These are phyloP conservation scores for Argynnis bischoffii DNA, from an alignment of 2,888 invertebrate species.

Conservation along the genomic window DNA sequence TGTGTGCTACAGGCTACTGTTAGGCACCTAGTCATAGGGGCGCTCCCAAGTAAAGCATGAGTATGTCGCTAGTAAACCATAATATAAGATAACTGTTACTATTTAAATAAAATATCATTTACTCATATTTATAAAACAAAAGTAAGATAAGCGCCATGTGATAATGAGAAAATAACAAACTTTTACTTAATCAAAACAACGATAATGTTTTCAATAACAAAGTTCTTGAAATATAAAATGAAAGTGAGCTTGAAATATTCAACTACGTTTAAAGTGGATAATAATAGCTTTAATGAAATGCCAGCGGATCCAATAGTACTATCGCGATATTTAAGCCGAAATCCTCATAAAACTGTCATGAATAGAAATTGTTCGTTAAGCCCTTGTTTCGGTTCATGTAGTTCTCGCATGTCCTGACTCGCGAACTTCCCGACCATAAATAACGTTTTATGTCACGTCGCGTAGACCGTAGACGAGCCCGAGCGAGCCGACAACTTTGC, in stretches of 20 bases:
- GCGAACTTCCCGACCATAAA: conserved; percentile 77
- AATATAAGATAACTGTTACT: too few species aligned
- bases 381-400: conserved; percentile 74
- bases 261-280: conserved; percentile 12
- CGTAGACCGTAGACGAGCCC: conserved; percentile 63
- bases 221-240: conserved; percentile 7
- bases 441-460: conserved; percentile 78
- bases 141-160: conserved; percentile 8
- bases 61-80: too few species aligned
- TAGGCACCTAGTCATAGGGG: too few species aligned
- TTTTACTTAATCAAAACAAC: conserved; percentile 24
- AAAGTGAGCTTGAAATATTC: conserved; percentile 27
- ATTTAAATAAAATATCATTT: too few species aligned
- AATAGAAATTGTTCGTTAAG: conserved; percentile 74
- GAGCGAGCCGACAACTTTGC: conserved; percentile 46
- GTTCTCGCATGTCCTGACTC: conserved; percentile 75
- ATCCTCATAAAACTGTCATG: conserved; percentile 68
- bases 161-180: conserved; percentile 18
- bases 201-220: conserved; percentile 32
- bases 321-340: conserved; percentile 45
- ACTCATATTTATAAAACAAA: conserved; percentile 12
- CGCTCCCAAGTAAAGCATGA: too few species aligned
- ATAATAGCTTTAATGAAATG: conserved; percentile 32
- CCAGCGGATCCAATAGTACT: conserved; percentile 41
- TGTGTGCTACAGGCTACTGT: too few species aligned